Evolutionary conservation across 2,113 vertebrate species (phyloP).

Genomic region (Catagonus wagneri): DNA sequence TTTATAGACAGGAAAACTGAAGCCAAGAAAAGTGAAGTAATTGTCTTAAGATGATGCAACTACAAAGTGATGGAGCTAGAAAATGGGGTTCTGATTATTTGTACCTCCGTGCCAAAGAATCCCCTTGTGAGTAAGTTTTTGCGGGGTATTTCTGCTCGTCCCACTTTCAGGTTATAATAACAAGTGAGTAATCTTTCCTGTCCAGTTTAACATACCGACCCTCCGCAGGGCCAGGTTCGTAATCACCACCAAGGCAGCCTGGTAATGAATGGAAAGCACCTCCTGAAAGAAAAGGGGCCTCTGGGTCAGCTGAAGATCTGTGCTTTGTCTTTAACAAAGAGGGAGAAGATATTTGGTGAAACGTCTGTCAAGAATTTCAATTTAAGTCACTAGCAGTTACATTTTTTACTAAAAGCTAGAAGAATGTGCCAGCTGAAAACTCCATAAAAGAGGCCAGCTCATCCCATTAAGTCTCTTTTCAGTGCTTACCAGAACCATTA

Average conservation of each 20-base stretch:
- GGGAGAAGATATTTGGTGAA: constrained; percentile 7
- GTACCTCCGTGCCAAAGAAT: not conserved
- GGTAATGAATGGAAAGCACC: constrained; percentile 15
- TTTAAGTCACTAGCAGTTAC: constrained; percentile 49
- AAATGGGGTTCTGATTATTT: not conserved
- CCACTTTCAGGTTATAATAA: not conserved
- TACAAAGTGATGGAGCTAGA: not conserved
- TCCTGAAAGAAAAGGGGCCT: not conserved
- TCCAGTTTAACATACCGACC: not conserved
- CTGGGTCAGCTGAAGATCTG: not conserved
- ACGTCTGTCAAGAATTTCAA: constrained; percentile 66
- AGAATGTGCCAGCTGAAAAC: constrained; percentile 52
- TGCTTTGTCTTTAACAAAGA: constrained; percentile 50
- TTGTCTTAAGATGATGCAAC: not conserved
- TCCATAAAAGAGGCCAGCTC: constrained; percentile 60
- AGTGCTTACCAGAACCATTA: constrained; percentile 54
- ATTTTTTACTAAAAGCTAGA: constrained; percentile 43
- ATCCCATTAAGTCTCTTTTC: constrained; percentile 58
- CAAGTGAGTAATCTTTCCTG: not conserved
- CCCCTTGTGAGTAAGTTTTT: not conserved
- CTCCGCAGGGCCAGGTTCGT: not conserved
- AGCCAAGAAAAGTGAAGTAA: constrained; percentile 1
- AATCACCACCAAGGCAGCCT: not conserved
- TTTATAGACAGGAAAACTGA: constrained; percentile 19
- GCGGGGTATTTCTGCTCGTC: not conserved